Percentiles rank a stretch among this genome's conserved stretches.
Conservation (phyloP, 2,113 vertebrate species). For the Gymnorhina tibicen region DNA sequence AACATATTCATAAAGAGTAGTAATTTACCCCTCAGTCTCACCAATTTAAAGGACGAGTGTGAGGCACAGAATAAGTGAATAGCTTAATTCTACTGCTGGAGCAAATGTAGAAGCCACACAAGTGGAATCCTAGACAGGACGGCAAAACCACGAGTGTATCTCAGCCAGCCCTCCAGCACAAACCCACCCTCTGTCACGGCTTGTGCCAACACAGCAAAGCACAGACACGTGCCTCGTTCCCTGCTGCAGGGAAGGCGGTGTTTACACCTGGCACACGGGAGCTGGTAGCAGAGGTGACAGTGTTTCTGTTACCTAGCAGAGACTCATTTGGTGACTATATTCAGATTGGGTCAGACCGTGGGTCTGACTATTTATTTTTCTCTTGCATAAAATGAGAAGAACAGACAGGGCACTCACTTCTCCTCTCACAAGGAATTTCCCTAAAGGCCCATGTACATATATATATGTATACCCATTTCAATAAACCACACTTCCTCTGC, state of each 20-base stretch:
- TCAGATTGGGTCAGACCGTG: background rate
- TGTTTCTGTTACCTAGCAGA: background rate
- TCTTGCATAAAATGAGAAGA: background rate
- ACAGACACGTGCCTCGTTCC: rapidly evolving
- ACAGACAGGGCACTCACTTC: background rate
- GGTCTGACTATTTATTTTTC: background rate
- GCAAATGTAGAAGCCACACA: background rate
- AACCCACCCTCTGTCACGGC: background rate
- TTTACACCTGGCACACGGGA: background rate
- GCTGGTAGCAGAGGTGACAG: background rate
- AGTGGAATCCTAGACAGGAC: background rate
- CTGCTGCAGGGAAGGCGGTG: background rate
- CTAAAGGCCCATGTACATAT: background rate
- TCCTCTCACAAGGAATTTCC: background rate
- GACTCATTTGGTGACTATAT: background rate
- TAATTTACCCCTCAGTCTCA: background rate
- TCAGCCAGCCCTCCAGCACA: background rate
- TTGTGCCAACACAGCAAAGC: background rate
- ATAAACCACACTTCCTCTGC: background rate
- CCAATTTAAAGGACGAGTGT: background rate
- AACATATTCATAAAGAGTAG: background rate
- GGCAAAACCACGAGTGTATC: background rate
- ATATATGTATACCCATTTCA: background rate
- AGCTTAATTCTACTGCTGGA: background rate
- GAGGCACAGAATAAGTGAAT: background rate